Evolutionary conservation across 2,113 vertebrate genomes (phyloP).

Genomic region (Erythrolamprus reginae): DNA sequence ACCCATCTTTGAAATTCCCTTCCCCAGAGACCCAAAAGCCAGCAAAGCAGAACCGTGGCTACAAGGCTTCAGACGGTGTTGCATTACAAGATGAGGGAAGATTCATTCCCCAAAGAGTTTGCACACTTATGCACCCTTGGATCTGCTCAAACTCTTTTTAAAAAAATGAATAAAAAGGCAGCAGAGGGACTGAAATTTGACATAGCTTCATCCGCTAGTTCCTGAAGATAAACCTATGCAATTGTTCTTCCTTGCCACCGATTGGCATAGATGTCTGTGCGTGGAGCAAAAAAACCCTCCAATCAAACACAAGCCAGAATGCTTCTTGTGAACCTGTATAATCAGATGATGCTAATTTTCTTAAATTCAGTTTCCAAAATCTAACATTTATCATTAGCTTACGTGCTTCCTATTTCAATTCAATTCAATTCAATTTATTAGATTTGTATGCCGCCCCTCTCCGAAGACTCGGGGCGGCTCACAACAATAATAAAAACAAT

Average conservation of each 20-base stretch:
- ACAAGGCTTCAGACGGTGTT: neutral
- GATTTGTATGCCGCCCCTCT: too few relatives aligned
- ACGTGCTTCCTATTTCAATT: slow-evolving; percentile 61
- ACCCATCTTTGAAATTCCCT: neutral
- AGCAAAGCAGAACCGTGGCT: neutral
- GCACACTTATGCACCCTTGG: neutral
- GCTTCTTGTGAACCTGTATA: slow-evolving; percentile 53
- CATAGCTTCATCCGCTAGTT: neutral
- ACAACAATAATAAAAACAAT: too few relatives aligned
- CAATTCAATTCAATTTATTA: too few relatives aligned
- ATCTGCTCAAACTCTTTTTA: slow-evolving; percentile 30
- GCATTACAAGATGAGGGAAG: neutral
- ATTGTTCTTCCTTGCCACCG: neutral
- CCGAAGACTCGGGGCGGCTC: too few relatives aligned
- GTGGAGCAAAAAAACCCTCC: accelerated
- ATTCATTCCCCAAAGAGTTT: neutral
- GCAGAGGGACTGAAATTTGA: neutral
- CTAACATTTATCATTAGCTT: slow-evolving; percentile 65
- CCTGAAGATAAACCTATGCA: slow-evolving; percentile 32
- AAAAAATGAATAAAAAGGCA: neutral
- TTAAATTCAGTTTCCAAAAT: slow-evolving; percentile 61
- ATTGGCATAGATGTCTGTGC: slow-evolving; percentile 17
- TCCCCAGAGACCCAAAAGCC: neutral
- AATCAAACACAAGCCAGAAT: slow-evolving; percentile 41
- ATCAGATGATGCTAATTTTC: slow-evolving; percentile 67